These are phyloP conservation scores for Campylomormyrus numenius DNA, from an alignment of 2,113 vertebrate species.

Conservation along the genomic window DNA sequence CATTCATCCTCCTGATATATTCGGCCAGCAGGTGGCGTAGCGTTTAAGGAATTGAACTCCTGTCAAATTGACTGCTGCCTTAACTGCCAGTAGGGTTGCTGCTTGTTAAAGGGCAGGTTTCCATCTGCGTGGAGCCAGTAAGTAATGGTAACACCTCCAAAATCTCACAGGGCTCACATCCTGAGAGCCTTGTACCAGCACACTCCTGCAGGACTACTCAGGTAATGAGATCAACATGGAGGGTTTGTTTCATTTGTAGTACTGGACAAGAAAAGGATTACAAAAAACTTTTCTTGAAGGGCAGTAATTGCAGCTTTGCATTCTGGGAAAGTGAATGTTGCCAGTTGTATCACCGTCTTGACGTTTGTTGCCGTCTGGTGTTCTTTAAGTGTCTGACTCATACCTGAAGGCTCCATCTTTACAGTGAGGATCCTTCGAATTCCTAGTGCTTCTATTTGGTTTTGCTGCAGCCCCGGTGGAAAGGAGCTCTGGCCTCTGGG, in stretches of 20 bases:
- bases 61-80: neutral
- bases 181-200: neutral
- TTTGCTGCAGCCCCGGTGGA: neutral
- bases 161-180: neutral
- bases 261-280: neutral
- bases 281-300: neutral
- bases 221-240: neutral
- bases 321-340: neutral
- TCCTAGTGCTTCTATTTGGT: neutral
- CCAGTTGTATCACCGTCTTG: neutral
- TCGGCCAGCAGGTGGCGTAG: neutral
- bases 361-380: neutral
- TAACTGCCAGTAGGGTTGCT: neutral
- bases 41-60: neutral
- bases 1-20: neutral
- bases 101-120: neutral
- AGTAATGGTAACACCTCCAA: neutral
- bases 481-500: neutral
- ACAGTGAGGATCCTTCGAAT: neutral
- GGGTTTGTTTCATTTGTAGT: neutral
- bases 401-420: neutral
- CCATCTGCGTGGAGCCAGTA: neutral
- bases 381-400: neutral
- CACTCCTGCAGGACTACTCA: neutral
- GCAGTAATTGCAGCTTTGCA: neutral